Percentiles rank a stretch among this genome's conserved stretches.
phyloP scores from a whole-genome alignment of 2,113 vertebrate genomes.

The Buteo buteo region DNA sequence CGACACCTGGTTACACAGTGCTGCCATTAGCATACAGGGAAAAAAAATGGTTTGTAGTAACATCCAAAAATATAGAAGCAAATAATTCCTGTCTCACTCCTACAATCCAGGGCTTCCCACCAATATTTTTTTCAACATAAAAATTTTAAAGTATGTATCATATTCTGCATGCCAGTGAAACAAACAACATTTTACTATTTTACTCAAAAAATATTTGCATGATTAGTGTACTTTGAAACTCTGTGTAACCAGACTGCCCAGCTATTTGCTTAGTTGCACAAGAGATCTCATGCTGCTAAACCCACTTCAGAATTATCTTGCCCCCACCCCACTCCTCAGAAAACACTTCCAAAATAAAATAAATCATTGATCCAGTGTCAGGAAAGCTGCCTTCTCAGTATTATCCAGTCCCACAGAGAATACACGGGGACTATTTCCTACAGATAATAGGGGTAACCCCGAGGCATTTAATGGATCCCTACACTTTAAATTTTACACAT shows the following conservation, averaged over 20 bases:
- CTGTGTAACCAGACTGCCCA: neutral
- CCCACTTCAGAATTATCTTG: constrained; percentile 8
- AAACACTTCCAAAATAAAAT: constrained; percentile 37
- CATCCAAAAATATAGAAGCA: neutral
- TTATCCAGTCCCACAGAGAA: neutral
- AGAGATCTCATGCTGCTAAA: constrained; percentile 31
- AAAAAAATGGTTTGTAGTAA: neutral
- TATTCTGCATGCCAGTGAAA: neutral
- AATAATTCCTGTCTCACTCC: neutral
- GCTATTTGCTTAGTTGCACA: constrained; percentile 50
- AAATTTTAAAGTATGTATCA: neutral
- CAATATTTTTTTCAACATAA: neutral
- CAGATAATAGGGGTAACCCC: neutral
- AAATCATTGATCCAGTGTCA: constrained; percentile 25
- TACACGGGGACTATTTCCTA: neutral
- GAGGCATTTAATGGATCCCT: neutral
- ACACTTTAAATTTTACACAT: neutral
- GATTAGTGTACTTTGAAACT: constrained; percentile 23
- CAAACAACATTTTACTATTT: neutral
- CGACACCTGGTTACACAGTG: neutral
- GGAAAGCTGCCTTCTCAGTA: neutral
- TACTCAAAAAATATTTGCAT: neutral
- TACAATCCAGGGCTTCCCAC: neutral
- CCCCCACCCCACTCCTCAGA: neutral
- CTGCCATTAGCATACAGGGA: neutral